Evolutionary conservation across 2,113 vertebrate species (phyloP).

Genomic region (Rhea pennata): DNA sequence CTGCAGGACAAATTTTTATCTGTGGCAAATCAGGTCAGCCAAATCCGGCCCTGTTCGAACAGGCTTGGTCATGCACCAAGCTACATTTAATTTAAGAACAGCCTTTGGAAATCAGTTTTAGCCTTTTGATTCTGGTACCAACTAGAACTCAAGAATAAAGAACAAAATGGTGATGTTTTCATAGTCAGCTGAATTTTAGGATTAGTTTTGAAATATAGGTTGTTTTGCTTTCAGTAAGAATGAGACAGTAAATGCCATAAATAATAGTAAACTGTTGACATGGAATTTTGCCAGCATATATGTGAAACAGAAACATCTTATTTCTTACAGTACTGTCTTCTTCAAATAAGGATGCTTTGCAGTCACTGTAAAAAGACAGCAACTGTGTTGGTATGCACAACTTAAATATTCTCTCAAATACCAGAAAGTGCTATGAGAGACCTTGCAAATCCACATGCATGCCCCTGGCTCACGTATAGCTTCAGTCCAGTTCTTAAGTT

Average conservation of each 20-base stretch:
- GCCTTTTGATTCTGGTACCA: background rate
- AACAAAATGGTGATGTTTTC: background rate
- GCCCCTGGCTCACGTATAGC: background rate
- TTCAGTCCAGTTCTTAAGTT: background rate
- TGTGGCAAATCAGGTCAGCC: background rate
- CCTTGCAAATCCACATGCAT: background rate
- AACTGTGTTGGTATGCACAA: background rate
- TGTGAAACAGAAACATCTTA: background rate
- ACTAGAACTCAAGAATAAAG: background rate
- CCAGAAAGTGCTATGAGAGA: background rate
- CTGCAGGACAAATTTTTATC: background rate
- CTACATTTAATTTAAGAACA: background rate
- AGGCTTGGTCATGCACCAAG: background rate
- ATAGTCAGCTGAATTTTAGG: background rate
- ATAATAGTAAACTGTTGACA: background rate
- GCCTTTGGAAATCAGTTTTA: background rate
- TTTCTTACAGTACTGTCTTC: background rate
- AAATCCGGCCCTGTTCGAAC: background rate
- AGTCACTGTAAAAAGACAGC: background rate
- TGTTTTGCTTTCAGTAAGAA: background rate
- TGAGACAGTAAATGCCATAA: background rate
- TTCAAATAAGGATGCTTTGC: background rate
- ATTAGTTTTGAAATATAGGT: background rate
- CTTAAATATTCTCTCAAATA: background rate
- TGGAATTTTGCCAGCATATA: background rate